Evolutionary conservation across 2,888 invertebrate species (phyloP).

Genomic region (Pollenia labialis): DNA sequence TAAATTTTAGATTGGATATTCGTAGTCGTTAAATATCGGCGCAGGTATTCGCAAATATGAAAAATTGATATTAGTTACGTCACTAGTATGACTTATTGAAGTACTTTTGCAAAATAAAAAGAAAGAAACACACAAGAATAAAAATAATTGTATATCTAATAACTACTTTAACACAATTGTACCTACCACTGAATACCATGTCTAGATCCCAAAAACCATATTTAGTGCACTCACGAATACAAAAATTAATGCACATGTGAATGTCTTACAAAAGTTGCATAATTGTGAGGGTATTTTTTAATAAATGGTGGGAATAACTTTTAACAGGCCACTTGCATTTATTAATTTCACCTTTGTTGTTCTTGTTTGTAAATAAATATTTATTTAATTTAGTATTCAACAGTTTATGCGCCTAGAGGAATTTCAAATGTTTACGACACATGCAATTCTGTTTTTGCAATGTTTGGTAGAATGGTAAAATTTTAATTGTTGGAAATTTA

Average conservation of each 20-base stretch:
- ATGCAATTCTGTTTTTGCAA: slow-evolving; percentile 42
- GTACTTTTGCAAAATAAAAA: no score
- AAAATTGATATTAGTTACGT: no score
- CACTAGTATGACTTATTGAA: no score
- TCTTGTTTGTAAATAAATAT: slow-evolving; percentile 29
- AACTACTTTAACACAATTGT: not conserved
- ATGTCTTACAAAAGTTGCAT: slow-evolving; percentile 23
- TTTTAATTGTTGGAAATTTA: slow-evolving; percentile 44
- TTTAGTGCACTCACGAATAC: slow-evolving; percentile 1
- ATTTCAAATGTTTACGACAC: slow-evolving; percentile 48
- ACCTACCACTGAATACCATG: not conserved
- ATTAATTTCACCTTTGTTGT: slow-evolving; percentile 32
- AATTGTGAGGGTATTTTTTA: slow-evolving; percentile 31
- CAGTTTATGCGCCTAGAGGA: slow-evolving; percentile 30
- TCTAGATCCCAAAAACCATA: not conserved
- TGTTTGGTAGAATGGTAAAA: slow-evolving; percentile 22
- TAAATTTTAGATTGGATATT: no score
- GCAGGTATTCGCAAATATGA: no score
- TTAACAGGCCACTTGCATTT: slow-evolving; percentile 50
- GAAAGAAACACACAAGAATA: not conserved
- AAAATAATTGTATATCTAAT: no score
- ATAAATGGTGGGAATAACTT: slow-evolving; percentile 62
- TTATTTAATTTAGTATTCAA: slow-evolving; percentile 30
- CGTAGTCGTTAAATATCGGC: no score
- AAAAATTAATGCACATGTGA: slow-evolving; percentile 21